Evolutionary conservation across 2,797 vertebrate genomes (phyloP).

Genomic region (Ceyx erithaca): DNA sequence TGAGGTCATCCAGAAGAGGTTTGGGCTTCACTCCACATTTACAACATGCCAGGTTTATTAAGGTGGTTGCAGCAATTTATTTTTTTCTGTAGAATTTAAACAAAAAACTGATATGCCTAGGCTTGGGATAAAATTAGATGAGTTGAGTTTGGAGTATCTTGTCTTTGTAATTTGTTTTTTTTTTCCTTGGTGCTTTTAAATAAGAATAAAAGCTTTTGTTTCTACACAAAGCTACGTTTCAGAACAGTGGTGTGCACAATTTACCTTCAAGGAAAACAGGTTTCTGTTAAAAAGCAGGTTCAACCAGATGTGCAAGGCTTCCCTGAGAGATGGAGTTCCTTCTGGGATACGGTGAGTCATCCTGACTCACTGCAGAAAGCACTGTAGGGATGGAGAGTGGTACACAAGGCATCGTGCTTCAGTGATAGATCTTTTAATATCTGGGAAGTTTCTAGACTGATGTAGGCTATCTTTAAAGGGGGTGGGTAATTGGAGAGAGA

Average conservation of each 20-base stretch:
- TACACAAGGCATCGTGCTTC: background rate
- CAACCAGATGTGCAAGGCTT: background rate
- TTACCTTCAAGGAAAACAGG: background rate
- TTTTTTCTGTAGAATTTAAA: background rate
- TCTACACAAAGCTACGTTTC: background rate
- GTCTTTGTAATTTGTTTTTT: accelerated
- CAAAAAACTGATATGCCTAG: background rate
- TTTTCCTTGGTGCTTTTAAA: background rate
- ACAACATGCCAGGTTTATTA: background rate
- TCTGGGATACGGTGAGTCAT: background rate
- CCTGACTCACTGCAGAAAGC: constrained; percentile 18
- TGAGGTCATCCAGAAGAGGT: background rate
- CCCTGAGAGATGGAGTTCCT: background rate
- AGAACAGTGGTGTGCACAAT: background rate
- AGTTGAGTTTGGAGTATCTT: background rate
- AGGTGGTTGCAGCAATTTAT: background rate
- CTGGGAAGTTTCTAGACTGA: background rate
- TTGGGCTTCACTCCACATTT: background rate
- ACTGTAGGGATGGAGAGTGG: background rate
- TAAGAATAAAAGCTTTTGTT: background rate
- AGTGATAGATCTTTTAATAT: background rate
- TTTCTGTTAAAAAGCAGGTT: background rate
- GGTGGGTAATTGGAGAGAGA: background rate
- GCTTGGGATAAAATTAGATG: background rate
- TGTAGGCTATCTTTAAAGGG: constrained; percentile 27